A percentile compares a stretch with the other conserved stretches of the same genome.
phyloP scores from a whole-genome alignment of 2,113 vertebrate species.

The Oryzias curvinotus region DNA sequence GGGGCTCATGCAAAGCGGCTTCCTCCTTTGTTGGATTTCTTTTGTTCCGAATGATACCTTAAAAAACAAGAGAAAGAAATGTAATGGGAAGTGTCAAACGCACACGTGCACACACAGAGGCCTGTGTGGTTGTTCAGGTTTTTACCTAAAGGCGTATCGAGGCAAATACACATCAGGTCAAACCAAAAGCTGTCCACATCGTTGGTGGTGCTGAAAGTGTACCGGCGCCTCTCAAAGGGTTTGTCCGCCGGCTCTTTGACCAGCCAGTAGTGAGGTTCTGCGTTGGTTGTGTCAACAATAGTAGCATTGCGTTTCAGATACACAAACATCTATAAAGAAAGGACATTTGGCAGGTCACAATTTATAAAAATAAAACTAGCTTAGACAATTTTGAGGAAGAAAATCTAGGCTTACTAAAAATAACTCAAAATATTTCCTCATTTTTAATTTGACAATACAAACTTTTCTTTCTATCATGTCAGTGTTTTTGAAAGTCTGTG shows the following conservation, averaged over 20 bases:
- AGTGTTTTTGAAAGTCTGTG: no score
- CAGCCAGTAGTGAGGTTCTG: constrained; percentile 94
- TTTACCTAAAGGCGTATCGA: constrained; percentile 91
- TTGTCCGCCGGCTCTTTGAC: constrained; percentile 78
- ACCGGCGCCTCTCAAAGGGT: constrained; percentile 84
- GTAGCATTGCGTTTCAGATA: constrained; percentile 84
- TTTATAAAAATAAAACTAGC: no score
- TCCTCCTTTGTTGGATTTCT: constrained; percentile 22
- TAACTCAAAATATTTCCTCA: no score
- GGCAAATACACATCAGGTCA: constrained; percentile 93
- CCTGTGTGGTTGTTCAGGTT: background rate
- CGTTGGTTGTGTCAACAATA: constrained; percentile 88
- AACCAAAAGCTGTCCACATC: constrained; percentile 96
- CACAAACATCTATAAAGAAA: constrained; percentile 81
- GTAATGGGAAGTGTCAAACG: background rate
- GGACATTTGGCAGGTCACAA: no score
- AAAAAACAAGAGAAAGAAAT: constrained; percentile 9
- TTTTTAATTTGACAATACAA: no score
- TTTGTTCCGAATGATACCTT: constrained; percentile 56
- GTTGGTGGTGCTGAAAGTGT: constrained; percentile 79
- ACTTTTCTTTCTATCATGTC: no score
- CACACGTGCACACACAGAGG: background rate
- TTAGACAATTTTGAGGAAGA: no score
- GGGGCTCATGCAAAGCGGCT: background rate
- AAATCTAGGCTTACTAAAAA: no score